Percentiles rank a stretch among this genome's conserved stretches.
Conservation (phyloP, 2,113 vertebrate genomes). For the Burhinus oedicnemus region DNA sequence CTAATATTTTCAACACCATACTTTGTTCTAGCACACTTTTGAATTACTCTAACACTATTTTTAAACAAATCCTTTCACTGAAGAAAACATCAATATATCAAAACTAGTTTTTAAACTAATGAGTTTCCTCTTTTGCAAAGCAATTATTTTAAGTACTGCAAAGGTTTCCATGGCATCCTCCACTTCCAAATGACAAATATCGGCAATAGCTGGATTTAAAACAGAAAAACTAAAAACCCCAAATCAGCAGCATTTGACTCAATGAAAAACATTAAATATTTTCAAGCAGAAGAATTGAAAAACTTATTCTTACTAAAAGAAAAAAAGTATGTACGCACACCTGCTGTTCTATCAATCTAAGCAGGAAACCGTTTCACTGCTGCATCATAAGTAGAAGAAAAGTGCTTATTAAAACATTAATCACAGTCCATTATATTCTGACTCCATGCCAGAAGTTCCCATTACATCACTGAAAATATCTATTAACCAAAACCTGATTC, state of each 20-base stretch:
- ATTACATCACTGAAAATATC: slow-evolving; percentile 85
- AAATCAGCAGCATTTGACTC: neutral
- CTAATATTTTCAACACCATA: slow-evolving; percentile 43
- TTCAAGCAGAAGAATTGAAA: slow-evolving; percentile 51
- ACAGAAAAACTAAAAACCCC: slow-evolving; percentile 14
- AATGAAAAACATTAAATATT: slow-evolving; percentile 51
- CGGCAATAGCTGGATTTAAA: neutral
- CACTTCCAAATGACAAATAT: slow-evolving; percentile 30
- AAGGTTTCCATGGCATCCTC: neutral
- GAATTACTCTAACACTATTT: slow-evolving; percentile 35
- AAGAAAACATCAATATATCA: slow-evolving; percentile 27
- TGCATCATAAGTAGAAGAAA: slow-evolving; percentile 79
- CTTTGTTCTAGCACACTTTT: neutral
- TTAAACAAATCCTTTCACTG: slow-evolving; percentile 42
- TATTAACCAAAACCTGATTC: slow-evolving; percentile 84
- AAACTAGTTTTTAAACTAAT: slow-evolving; percentile 39
- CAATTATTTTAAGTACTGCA: slow-evolving; percentile 33
- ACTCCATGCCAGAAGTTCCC: slow-evolving; percentile 80
- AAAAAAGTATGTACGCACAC: slow-evolving; percentile 64
- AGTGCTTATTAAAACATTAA: slow-evolving; percentile 87
- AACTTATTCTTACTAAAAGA: slow-evolving; percentile 21
- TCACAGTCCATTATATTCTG: slow-evolving; percentile 84
- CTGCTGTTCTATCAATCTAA: slow-evolving; percentile 79
- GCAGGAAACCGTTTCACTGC: slow-evolving; percentile 79
- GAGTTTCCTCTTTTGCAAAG: slow-evolving; percentile 39